These are phyloP conservation scores for Eupithecia tripunctaria DNA, from an alignment of 2,888 invertebrate species.

Conservation along the genomic window DNA sequence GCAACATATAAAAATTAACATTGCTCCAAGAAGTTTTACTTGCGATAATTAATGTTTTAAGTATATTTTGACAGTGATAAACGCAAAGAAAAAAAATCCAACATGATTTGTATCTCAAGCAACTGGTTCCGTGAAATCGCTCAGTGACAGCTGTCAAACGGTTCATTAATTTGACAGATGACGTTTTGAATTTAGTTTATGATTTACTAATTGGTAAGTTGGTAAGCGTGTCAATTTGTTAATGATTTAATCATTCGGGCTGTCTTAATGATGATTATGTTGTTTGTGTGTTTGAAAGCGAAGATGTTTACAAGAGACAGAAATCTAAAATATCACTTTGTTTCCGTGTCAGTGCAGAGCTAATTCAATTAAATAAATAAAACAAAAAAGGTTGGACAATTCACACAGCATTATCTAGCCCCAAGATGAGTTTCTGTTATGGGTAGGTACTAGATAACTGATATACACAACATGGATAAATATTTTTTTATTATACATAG, in stretches of 20 bases:
- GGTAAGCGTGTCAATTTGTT: constrained; percentile 23
- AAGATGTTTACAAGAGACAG: neutral
- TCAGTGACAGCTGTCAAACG: constrained; percentile 35
- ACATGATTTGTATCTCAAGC: constrained; percentile 25
- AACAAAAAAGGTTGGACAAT: too few relatives aligned
- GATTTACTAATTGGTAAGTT: constrained; percentile 29
- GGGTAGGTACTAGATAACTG: too few relatives aligned
- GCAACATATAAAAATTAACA: too few relatives aligned
- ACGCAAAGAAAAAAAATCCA: constrained; percentile 11
- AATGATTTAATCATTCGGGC: constrained; percentile 23
- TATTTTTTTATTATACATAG: too few relatives aligned
- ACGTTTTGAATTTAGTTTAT: constrained; percentile 29
- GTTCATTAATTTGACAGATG: constrained; percentile 35
- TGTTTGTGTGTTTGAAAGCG: constrained; percentile 6
- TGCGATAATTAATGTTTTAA: neutral
- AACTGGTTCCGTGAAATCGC: constrained; percentile 27
- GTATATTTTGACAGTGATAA: constrained; percentile 30
- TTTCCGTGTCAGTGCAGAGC: too few relatives aligned
- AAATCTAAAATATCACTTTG: too few relatives aligned
- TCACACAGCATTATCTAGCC: too few relatives aligned
- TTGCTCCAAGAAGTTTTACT: too few relatives aligned
- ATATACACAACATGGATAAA: too few relatives aligned
- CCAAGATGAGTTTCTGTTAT: too few relatives aligned
- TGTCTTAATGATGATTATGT: constrained; percentile 15
- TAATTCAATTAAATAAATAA: too few relatives aligned